These are phyloP conservation scores for Eutolmus rufibarbis DNA, from an alignment of 2,888 invertebrate species.

Conservation along the genomic window DNA sequence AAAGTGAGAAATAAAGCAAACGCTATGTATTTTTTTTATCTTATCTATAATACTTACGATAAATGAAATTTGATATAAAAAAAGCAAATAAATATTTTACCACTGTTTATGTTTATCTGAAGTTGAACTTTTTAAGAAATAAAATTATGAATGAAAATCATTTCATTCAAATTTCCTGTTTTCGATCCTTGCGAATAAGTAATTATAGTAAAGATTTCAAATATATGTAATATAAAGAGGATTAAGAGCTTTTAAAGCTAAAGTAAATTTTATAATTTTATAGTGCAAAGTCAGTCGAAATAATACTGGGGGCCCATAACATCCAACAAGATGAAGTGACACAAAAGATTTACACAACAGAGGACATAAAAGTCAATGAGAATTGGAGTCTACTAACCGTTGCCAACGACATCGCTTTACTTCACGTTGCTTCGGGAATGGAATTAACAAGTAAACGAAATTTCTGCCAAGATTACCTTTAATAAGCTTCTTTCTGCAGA, in stretches of 20 bases:
- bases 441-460: background rate
- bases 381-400: background rate
- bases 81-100: no score
- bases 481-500: background rate
- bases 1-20: background rate
- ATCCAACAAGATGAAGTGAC: background rate
- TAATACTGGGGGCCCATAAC: background rate
- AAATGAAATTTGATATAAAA: no score
- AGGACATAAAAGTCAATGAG: background rate
- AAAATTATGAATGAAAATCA: no score
- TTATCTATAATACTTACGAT: no score
- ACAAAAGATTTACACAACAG: background rate
- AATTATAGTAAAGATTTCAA: no score
- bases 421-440: background rate
- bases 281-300: background rate
- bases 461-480: background rate
- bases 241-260: background rate
- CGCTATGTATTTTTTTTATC: no score
- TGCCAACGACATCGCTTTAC: background rate
- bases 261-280: background rate
- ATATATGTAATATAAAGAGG: no score
- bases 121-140: no score
- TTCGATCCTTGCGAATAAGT: no score
- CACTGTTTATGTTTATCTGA: no score
- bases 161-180: no score